phyloP scores from a whole-genome alignment of 35 echinoderm and acorn worm species.

The Acanthaster planci region DNA sequence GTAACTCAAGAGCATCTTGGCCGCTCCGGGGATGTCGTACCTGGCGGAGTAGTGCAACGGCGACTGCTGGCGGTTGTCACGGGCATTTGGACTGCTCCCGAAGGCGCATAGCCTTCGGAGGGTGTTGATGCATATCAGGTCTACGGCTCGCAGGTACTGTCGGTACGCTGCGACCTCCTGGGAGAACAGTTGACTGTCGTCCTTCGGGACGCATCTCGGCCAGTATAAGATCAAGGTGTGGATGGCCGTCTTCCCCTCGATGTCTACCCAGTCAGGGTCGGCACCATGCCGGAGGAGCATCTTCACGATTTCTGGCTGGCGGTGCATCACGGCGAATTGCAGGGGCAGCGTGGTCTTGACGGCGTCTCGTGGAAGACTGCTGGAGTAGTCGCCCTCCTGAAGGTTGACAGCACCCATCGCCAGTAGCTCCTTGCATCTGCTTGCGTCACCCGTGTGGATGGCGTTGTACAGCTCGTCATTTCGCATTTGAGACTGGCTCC shows the following conservation, averaged over 20 bases:
- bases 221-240: slow-evolving; percentile 1
- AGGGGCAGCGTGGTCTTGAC: background rate
- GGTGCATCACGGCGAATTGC: background rate
- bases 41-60: slow-evolving; percentile 6
- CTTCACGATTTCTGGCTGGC: background rate
- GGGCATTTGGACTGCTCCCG: background rate
- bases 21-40: background rate
- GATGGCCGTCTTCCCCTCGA: background rate
- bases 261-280: background rate
- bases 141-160: background rate
- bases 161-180: background rate
- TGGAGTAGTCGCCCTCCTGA: background rate
- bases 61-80: slow-evolving; percentile 14
- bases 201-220: slow-evolving; percentile 10
- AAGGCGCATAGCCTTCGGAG: background rate
- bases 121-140: background rate
- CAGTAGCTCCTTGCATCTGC: slow-evolving; percentile 3
- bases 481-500: background rate
- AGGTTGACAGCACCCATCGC: background rate
- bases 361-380: background rate
- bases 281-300: background rate
- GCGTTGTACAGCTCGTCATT: slow-evolving; percentile 7
- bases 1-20: background rate
- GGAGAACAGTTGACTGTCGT: background rate
- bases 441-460: background rate